These are phyloP conservation scores for Pantherophis alleghaniensis DNA, from an alignment of 2,797 vertebrate genomes.

Conservation along the genomic window DNA sequence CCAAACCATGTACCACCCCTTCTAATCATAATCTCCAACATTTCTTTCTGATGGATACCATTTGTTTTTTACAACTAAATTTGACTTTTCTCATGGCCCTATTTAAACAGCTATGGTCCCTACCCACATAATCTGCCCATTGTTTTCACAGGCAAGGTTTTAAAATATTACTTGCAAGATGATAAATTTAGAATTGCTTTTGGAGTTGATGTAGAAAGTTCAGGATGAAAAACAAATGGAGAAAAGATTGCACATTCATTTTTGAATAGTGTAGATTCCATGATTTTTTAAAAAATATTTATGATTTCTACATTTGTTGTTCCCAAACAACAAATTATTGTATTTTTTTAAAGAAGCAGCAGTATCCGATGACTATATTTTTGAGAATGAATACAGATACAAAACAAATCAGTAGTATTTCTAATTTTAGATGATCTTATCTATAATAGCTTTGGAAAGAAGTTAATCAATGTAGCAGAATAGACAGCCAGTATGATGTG, in stretches of 20 bases:
- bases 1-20: not conserved
- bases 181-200: constrained; percentile 16
- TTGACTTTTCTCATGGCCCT: not conserved
- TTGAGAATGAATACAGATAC: not conserved
- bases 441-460: not conserved
- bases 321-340: not conserved
- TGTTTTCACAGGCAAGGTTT: not conserved
- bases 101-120: not conserved
- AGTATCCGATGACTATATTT: not conserved
- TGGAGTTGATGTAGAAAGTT: not conserved
- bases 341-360: not conserved
- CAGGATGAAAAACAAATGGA: not conserved
- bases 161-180: not conserved
- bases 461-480: not conserved
- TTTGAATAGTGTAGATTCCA: not conserved
- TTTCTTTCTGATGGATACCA: not conserved
- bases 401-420: not conserved
- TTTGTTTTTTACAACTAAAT: not conserved
- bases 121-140: constrained; percentile 5
- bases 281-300: not conserved
- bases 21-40: not conserved
- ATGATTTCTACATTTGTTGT: not conserved
- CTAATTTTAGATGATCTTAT: not conserved
- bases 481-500: not conserved
- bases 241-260: constrained; percentile 7